Base-by-base conservation (phyloP, 2,888 invertebrate genomes). In the Catocala nupta region DNA sequence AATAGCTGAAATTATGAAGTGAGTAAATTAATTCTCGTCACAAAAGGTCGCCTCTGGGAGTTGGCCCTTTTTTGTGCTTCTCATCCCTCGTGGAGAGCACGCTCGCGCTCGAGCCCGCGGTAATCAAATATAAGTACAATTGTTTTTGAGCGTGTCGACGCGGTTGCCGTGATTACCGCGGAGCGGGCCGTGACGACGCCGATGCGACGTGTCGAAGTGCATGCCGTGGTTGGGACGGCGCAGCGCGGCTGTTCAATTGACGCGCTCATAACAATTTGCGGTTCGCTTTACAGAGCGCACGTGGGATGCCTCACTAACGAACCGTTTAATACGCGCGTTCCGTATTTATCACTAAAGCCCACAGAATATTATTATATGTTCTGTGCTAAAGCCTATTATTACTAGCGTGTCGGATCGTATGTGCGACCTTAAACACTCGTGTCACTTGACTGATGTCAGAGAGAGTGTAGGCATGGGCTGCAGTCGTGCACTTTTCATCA, bases 21-120 rank as follows among this genome's bases (percentile, higher is more conserved):
- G 62, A 74, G 71, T 71, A 51, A 59, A 75, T 67, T 61, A 60
- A 58, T 58, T 42, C 48, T 33, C 60, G 57, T 39, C 54, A 72
- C 56, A 61, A 68, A 71, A 56, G 53, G 58, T 44, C 47, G 56
- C 59, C 48, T 36, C 51, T 47, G 56, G 66, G 51, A 49, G 47
- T 0, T 52, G 36, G 57, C 9, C 52, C 55, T 52, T 57, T n/a
- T 56, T 55, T 50, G 42, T 36, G 53, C 33, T 34, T 36, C 16
- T 54, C 56, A 47, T 16, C 51, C 39, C 9, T 12, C 25, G 6
- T n/a, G 13, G 34, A 16, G 58, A 10, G 36, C 16, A 11, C 36
- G 34, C 33, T 33, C 33, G n/a, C 36, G 34, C 33, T 33, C 33
- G 49, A 8, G 25, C 25, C 11, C 10, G 44, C 11, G 34, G 50